Base-by-base conservation (phyloP, 2,888 invertebrate species). In the Nemurella pictetii region DNA sequence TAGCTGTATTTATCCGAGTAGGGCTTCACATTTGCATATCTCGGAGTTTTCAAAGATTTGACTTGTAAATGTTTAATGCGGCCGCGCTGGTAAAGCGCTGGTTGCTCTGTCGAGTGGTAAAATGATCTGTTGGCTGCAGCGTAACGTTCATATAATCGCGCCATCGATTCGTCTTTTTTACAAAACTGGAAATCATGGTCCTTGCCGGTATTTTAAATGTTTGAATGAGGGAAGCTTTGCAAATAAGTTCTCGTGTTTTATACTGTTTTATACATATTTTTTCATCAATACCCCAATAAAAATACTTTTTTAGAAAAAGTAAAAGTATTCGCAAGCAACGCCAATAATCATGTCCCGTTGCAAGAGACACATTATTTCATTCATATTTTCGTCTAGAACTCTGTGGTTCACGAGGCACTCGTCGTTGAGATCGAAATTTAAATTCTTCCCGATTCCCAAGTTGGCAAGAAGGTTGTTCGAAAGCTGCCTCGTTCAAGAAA, bases 1-100 rank as follows among this genome's bases (percentile, higher is more conserved):
- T 55, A 82, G 82, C 82, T 55, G 55, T 82, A 55, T 82, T 72
- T 82, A 55, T 55, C 36, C 27, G 28, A 82, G 26, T n/a, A 55
- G n/a, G 72, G 55, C 29, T 27, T 36, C 55, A 12, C 12, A 82
- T 83, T 83, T 85, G 77, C 77, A 81, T 85, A 85, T 82, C 83
- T 83, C 29, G 29, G 36, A 29, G 73, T 35, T 83, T 36, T 32
- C 35, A 55, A 77, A 82, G 36, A 82, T 83, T 83, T 85, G 85
- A 85, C 85, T 84, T 84, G 81, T 74, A 84, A 82, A 84, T 84
- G 80, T 84, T 84, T 80, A 81, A 84, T 80, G 81, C 72, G 28
- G 35, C 35, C 73, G n/a, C 2, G 80, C 15, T 72, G 55, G 3
- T 7, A 32, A 25, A 26, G 81, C 55, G 77, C 20, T 25, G 32